These are phyloP conservation scores for Momotus momota DNA, from an alignment of 2,797 vertebrate species.

Conservation along the genomic window DNA sequence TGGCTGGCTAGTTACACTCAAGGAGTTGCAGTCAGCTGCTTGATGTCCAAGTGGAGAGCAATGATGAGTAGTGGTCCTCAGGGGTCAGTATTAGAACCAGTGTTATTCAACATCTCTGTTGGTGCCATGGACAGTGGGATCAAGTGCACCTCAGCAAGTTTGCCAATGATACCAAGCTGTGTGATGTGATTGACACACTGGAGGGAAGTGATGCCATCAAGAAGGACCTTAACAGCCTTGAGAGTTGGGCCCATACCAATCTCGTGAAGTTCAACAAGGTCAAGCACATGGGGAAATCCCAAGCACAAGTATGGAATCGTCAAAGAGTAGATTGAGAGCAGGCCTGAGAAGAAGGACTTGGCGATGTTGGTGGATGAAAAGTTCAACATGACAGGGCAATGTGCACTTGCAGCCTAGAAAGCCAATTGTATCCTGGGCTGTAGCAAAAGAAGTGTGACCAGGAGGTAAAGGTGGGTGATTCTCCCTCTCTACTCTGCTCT, in stretches of 20 bases:
- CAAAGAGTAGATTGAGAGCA: neutral
- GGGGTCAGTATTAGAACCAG: neutral
- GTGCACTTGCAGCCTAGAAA: neutral
- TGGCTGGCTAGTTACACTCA: neutral
- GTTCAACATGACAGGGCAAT: neutral
- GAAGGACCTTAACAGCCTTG: neutral
- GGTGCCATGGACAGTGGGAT: no score
- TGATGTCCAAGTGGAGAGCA: neutral
- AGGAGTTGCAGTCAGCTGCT: neutral
- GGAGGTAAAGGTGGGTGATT: neutral
- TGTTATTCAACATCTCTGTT: neutral
- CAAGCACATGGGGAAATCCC: neutral
- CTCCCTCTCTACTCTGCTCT: neutral
- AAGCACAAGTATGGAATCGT: neutral
- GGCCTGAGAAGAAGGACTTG: neutral
- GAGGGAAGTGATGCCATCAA: neutral
- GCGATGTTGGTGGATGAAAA: neutral
- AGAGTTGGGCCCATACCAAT: neutral
- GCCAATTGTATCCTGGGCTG: neutral
- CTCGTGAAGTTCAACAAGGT: neutral
- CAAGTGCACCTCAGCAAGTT: no score
- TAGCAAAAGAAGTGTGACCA: neutral
- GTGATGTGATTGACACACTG: neutral
- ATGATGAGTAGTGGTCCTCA: neutral
- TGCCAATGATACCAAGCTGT: neutral